These are phyloP conservation scores for Platycheirus rosarum DNA, from an alignment of 2,888 invertebrate species.

Conservation along the genomic window DNA sequence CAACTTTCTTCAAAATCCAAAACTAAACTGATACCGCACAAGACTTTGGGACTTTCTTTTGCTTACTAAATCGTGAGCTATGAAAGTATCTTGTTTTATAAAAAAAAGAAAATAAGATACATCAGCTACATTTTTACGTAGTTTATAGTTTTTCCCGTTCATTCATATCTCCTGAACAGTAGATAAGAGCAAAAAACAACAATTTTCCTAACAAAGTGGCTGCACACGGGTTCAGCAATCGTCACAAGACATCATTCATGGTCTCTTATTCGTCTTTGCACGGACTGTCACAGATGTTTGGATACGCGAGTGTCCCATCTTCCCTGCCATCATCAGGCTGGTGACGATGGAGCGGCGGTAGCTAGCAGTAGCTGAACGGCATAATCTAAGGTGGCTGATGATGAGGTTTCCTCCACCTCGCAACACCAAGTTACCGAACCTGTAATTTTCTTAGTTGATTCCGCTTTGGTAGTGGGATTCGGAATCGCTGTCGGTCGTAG, in stretches of 20 bases:
- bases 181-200: conserved; percentile 31
- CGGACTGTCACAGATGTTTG: conserved; percentile 57
- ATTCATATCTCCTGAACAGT: conserved; percentile 17
- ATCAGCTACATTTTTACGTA: conserved; percentile 43
- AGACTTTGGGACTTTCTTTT: conserved; percentile 81
- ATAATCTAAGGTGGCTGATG: conserved; percentile 26
- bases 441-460: conserved; percentile 65
- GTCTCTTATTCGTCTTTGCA: not conserved
- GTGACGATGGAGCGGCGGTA: conserved; percentile 16
- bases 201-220: conserved; percentile 63
- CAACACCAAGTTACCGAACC: conserved; percentile 59
- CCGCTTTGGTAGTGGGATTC: conserved; percentile 47
- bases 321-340: conserved; percentile 22
- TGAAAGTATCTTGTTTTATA: conserved; percentile 82
- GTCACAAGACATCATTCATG: conserved; percentile 57
- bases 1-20: conserved; percentile 56
- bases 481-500: conserved; percentile 15
- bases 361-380: conserved; percentile 11
- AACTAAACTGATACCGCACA: conserved; percentile 71
- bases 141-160: conserved; percentile 40
- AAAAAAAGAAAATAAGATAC: conserved; percentile 63
- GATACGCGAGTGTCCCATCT: conserved; percentile 63
- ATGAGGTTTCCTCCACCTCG: conserved; percentile 40
- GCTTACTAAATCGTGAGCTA: conserved; percentile 80
- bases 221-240: conserved; percentile 59